phyloP scores from a whole-genome alignment of 2,113 vertebrate species.

The Chitala chitala region DNA sequence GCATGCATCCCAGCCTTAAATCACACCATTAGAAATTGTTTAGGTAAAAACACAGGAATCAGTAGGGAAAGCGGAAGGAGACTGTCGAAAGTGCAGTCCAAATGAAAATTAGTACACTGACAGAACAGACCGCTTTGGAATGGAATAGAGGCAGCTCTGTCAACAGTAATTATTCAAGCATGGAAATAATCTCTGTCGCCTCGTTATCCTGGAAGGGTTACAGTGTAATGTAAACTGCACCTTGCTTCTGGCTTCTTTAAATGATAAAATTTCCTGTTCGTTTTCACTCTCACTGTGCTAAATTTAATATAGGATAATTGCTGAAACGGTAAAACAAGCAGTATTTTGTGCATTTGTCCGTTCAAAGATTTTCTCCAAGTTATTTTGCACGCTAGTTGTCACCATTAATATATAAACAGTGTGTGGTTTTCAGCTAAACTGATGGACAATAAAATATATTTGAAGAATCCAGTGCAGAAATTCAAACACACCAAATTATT shows the following conservation, averaged over 20 bases:
- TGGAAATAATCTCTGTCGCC: not conserved
- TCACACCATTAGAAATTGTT: not conserved
- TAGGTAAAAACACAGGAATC: constrained; percentile 2
- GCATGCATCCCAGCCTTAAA: not conserved
- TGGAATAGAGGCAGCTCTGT: constrained; percentile 19
- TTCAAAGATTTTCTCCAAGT: not conserved
- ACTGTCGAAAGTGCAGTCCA: no score
- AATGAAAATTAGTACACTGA: no score
- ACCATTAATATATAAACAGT: not conserved
- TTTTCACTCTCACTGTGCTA: no score
- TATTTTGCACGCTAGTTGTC: not conserved
- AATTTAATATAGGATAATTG: not conserved
- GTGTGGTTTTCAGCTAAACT: not conserved
- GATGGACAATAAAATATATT: not conserved
- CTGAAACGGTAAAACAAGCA: not conserved
- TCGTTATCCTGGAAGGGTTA: not conserved
- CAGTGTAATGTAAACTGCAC: not conserved
- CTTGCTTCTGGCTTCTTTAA: not conserved
- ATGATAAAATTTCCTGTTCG: no score
- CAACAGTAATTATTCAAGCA: constrained; percentile 25
- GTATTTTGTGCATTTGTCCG: not conserved
- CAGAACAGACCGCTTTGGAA: not conserved
- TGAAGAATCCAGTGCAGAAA: not conserved
- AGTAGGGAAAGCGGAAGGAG: constrained; percentile 20
- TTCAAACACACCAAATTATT: not conserved